Conservation (phyloP, 2,113 vertebrate genomes). For the Cnemophilus loriae region DNA sequence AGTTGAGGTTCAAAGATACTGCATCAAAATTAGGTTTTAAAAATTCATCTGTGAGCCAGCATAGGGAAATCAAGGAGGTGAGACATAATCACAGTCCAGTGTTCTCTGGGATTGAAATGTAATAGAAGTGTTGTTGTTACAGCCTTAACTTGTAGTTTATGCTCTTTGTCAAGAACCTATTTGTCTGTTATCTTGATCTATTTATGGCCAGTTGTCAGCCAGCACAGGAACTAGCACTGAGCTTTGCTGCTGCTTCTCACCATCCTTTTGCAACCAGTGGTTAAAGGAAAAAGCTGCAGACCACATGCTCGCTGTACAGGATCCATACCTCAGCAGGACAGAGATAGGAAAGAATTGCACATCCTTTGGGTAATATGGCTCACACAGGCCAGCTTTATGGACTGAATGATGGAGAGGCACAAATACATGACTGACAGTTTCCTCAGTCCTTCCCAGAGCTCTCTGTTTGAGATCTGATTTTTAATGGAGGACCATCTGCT, state of each 20-base stretch:
- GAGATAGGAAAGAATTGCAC: neutral
- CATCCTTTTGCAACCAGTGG: neutral
- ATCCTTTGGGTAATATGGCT: neutral
- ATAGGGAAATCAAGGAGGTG: neutral
- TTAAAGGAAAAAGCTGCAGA: neutral
- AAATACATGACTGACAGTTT: neutral
- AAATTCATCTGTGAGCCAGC: neutral
- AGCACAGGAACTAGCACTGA: neutral
- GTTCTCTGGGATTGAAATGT: neutral
- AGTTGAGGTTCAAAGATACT: neutral
- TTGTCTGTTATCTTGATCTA: neutral
- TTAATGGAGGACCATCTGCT: conserved; percentile 30
- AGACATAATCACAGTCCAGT: neutral
- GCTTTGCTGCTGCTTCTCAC: neutral
- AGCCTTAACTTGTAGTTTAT: neutral
- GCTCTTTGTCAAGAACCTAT: neutral
- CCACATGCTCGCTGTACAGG: neutral
- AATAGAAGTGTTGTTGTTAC: neutral
- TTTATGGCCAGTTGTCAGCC: neutral
- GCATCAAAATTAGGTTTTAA: conserved; percentile 2
- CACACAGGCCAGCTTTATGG: neutral
- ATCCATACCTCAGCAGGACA: neutral
- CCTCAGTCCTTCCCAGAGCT: neutral
- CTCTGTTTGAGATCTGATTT: neutral
- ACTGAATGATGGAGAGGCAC: neutral